These are phyloP conservation scores for Premnoplex brunnescens DNA, from an alignment of 2,797 vertebrate genomes.

Conservation along the genomic window DNA sequence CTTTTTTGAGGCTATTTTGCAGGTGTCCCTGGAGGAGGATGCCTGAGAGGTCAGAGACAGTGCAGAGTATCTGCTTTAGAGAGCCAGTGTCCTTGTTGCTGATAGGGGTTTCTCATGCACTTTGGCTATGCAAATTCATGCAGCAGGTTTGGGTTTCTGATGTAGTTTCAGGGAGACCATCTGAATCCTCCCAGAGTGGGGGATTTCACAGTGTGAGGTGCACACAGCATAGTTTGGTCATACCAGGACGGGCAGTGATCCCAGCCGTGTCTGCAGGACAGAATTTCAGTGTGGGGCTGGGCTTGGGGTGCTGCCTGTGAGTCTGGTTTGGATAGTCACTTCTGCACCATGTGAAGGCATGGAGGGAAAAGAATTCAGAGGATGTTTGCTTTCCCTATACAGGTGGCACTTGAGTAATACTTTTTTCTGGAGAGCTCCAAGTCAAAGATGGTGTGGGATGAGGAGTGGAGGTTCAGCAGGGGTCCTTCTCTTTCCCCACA, in stretches of 20 bases:
- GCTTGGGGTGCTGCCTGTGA: not conserved
- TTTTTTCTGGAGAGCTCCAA: not conserved
- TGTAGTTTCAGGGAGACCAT: not conserved
- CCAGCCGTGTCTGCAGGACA: not conserved
- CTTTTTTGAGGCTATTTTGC: not conserved
- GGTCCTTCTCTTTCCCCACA: not conserved
- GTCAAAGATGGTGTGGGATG: not conserved
- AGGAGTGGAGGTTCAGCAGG: not conserved
- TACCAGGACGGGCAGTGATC: rapidly evolving
- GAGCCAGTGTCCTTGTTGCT: not conserved
- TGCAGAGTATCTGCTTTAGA: not conserved
- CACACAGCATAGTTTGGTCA: not conserved
- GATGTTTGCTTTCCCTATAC: not conserved
- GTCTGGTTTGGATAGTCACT: not conserved
- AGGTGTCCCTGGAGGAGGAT: not conserved
- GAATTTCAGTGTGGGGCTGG: rapidly evolving
- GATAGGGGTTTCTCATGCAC: not conserved
- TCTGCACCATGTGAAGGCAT: not conserved
- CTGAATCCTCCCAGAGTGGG: not conserved
- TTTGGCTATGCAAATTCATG: not conserved
- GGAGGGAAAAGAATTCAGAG: not conserved
- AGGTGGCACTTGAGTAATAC: not conserved
- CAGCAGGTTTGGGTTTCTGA: not conserved
- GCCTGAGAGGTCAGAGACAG: not conserved
- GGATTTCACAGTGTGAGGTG: not conserved